Conservation (phyloP, 1,140 invertebrate species). For the Nebria ingens region DNA sequence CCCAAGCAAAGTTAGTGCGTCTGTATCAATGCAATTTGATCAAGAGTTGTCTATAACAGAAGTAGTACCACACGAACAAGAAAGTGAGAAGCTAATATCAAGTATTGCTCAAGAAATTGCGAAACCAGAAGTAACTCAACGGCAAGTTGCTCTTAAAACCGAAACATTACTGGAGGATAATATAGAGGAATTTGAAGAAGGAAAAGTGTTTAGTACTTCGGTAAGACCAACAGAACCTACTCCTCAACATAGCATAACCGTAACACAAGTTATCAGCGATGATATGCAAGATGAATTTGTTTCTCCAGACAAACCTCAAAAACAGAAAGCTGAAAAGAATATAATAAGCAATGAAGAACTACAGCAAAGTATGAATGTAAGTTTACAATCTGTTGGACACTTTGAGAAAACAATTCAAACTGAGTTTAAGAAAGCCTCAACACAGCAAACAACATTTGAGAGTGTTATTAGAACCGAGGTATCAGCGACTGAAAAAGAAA, state of each 20-base stretch:
- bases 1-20: constrained; percentile 14
- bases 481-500: constrained; percentile 23
- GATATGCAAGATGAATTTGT: constrained; percentile 34
- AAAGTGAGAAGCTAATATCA: constrained; percentile 23
- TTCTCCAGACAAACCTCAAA: constrained; percentile 19
- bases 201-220: constrained; percentile 25
- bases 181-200: constrained; percentile 29
- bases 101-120: constrained; percentile 15
- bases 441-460: constrained; percentile 18
- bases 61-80: constrained; percentile 20
- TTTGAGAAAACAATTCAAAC: neutral
- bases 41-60: constrained; percentile 27
- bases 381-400: neutral
- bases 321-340: constrained; percentile 4
- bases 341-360: constrained; percentile 22
- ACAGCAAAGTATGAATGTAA: constrained; percentile 26
- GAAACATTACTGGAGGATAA: constrained; percentile 28
- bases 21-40: constrained; percentile 29
- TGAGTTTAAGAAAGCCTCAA: constrained; percentile 12
- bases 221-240: constrained; percentile 32
- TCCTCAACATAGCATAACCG: constrained; percentile 39
- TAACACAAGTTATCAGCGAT: constrained; percentile 38
- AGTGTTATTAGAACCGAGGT: constrained; percentile 23
- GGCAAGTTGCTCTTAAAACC: constrained; percentile 33
- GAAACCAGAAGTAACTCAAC: constrained; percentile 30